Evolutionary conservation across 64 coral and sea anemone species (phyloP), one percentile per base, ranked within the genome.

Genomic region (Montipora efflorescens): DNA sequence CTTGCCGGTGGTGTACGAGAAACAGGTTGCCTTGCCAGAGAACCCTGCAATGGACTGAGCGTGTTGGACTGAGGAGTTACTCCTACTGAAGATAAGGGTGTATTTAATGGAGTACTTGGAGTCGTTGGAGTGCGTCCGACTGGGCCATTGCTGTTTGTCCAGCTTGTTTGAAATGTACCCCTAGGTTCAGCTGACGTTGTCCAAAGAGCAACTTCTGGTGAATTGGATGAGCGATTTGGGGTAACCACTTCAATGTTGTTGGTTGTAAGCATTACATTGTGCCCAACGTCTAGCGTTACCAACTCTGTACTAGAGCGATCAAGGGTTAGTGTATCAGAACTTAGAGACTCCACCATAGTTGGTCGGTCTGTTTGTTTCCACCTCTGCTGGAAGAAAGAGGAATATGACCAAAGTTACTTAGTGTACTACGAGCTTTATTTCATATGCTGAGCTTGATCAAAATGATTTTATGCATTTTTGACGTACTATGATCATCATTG

Each of bases 351-450:
- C 50, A 86, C 82, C 82, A 86, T 86, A 48, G 82, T 86, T 20
- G 82, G 82, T 21, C 82, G 62, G 47, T 86, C 82, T 50, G 3
- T 86, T 72, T 86, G 62, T 72, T 86, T 86, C 82, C 82, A 86
- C 49, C 19, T 86, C 82, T 86, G 19, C 11, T 12, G 36, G 15
- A 48, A 21, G 3, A 47, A 86, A 21, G n/a, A 15, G 19, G 5
- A 82, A 82, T 80, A 15, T 3, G 23, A 81, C 10, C 23, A 57
- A 57, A 36, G 36, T 36, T 36, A 36, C 36, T 36, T 13, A 36
- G 36, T 59, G 36, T 36, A 36, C 36, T 36, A 36, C 36, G 0
- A 36, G 36, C 36, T 85, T 36, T 36, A 36, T 36, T 36, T 36
- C 36, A 36, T 36, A 36, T 36, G 36, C 2, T 36, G 36, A 36